Base-by-base conservation (phyloP, 2,888 invertebrate genomes). In the Nasonovia ribisnigri region DNA sequence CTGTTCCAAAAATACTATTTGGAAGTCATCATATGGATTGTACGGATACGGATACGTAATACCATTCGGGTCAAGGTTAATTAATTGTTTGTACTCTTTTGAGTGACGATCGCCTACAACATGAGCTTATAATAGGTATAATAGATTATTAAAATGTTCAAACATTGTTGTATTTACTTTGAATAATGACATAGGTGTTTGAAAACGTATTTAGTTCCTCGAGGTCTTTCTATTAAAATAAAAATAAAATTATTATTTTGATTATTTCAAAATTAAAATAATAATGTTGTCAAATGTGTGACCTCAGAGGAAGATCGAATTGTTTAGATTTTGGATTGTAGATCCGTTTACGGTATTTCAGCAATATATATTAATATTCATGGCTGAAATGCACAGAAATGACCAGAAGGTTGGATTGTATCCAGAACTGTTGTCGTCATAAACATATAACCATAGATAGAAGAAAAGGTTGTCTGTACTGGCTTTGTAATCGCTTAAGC, bases 371-470 rank as follows among this genome's bases (percentile, higher is more conserved):
- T 86, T 93, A 93, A 90, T 90, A 93, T 93, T 93, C 93, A 90
- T 93, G 89, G 51, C 60, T 90, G 86, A 93, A 93, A 93, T 86
- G 84, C n/a, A 20, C 86, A 60, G 60, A 87, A 86, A 90, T 93
- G 93, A 93, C 93, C 89, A 93, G 42, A 93, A 93, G 86, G 84
- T 93, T 93, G 93, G 93, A 93, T 60, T 90, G 48, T 86, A 90
- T 93, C 93, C 93, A 93, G 93, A 90, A 90, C 26, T 90, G 57
- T 90, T 90, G 84, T 60, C 90, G 54, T 90, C 86, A 60, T 84
- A 89, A 89, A 84, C 84, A 93, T 84, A 84, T 42, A 84, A n/a
- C n/a, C 43, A 60, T 88, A 90, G 54, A 84, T 89, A 89, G 93
- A 26, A 57, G 46, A 90, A 93, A 93, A 93, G 54, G 89, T 89